Evolutionary conservation across 2,888 invertebrate species (phyloP).

Genomic region (Ophion obscuratus): DNA sequence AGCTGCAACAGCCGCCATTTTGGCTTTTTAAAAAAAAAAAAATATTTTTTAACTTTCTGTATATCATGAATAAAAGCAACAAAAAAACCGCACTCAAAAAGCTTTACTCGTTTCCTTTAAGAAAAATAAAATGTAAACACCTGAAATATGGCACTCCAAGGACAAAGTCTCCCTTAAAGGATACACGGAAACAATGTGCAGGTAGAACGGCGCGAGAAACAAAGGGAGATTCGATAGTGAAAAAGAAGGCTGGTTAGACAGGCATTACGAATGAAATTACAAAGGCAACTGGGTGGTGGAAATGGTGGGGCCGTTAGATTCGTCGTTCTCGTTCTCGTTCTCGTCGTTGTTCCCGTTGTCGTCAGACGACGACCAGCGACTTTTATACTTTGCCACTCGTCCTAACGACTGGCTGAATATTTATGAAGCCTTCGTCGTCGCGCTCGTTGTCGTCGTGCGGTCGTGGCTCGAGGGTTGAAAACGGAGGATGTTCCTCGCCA

Average conservation of each 20-base stretch:
- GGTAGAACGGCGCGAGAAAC: conserved; percentile 13
- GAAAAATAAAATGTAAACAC: no score
- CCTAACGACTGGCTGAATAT: conserved; percentile 82
- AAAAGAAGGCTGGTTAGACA: conserved; percentile 57
- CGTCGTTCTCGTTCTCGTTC: conserved; percentile 66
- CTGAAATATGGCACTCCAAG: no score
- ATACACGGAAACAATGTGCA: conserved; percentile 4
- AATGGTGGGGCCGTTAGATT: conserved; percentile 63
- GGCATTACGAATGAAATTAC: conserved; percentile 77
- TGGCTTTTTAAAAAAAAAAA: no score
- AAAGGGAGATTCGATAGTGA: conserved; percentile 31
- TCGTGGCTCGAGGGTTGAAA: conserved; percentile 41
- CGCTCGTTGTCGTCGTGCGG: conserved; percentile 23
- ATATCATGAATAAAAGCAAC: no score
- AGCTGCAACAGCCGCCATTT: no score
- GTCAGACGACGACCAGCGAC: conserved; percentile 71
- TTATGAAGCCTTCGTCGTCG: conserved; percentile 80
- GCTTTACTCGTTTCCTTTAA: no score
- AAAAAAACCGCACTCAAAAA: no score
- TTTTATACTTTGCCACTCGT: conserved; percentile 74
- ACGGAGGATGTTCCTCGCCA: conserved; percentile 42
- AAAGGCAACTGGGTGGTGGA: conserved; percentile 71
- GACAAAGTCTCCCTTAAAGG: no score
- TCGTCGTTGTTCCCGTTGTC: conserved; percentile 61
- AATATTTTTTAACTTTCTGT: no score